A percentile compares a stretch with the other conserved stretches of the same genome.
Conservation (phyloP, 2,113 vertebrate species). For the Chloropsis cyanopogon region DNA sequence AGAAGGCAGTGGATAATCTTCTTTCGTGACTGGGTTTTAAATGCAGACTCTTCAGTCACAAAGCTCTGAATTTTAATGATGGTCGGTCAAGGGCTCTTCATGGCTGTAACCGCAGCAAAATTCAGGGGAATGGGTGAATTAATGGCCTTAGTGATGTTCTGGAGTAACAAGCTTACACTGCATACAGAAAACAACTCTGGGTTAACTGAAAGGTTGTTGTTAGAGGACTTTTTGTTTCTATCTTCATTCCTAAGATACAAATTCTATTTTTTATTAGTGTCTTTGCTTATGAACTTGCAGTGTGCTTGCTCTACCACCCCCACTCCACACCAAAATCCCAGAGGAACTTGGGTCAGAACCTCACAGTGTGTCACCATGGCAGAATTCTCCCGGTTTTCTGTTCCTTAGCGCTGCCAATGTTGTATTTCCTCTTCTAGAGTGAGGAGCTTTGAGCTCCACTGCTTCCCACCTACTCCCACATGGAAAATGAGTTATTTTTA, state of each 20-base stretch:
- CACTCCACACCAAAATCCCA: neutral
- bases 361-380: fast-evolving
- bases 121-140: neutral
- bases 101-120: neutral
- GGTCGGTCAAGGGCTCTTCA: neutral
- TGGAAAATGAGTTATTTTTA: slow-evolving; percentile 2
- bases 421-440: neutral
- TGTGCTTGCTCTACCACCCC: neutral
- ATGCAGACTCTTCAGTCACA: neutral
- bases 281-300: neutral
- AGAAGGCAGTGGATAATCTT: neutral
- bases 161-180: fast-evolving
- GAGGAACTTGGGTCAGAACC: neutral
- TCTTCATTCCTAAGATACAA: neutral
- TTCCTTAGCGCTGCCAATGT: neutral
- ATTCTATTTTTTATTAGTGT: fast-evolving
- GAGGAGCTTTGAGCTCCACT: neutral
- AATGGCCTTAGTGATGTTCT: neutral
- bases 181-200: neutral
- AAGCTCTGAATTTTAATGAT: neutral
- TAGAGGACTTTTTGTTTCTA: neutral
- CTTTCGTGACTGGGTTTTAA: neutral
- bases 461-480: neutral
- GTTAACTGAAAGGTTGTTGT: too few species aligned
- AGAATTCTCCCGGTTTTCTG: neutral